A percentile compares a stretch with the other conserved stretches of the same genome.
phyloP scores from a whole-genome alignment of 2,888 invertebrate genomes.

The Zelleria hepariella region DNA sequence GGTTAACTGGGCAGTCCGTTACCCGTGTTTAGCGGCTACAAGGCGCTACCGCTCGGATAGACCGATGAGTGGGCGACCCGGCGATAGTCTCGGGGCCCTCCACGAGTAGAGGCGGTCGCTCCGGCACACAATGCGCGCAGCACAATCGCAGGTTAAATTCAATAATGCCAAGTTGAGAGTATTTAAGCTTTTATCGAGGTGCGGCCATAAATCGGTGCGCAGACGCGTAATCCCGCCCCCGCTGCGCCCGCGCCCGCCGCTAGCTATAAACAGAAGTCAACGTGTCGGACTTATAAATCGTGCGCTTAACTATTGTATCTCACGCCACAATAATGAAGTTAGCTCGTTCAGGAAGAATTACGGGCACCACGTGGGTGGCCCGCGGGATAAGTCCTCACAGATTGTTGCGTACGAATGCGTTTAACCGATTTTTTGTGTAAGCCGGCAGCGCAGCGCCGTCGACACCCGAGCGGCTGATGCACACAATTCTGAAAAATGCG shows the following conservation, averaged over 20 bases:
- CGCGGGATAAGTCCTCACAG: slow-evolving; percentile 55
- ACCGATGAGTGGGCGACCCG: background rate
- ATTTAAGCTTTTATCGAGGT: slow-evolving; percentile 71
- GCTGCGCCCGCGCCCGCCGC: slow-evolving; percentile 51
- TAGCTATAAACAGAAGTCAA: slow-evolving; percentile 72
- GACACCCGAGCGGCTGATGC: slow-evolving; percentile 48
- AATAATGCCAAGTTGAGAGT: slow-evolving; percentile 61
- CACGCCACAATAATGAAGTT: slow-evolving; percentile 72
- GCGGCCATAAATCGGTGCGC: slow-evolving; percentile 64
- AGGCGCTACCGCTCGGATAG: background rate
- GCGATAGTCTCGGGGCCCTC: slow-evolving; percentile 12
- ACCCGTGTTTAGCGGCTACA: background rate
- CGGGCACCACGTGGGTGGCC: slow-evolving; percentile 66
- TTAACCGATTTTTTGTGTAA: slow-evolving; percentile 57
- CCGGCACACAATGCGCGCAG: slow-evolving; percentile 21
- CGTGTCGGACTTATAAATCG: slow-evolving; percentile 72
- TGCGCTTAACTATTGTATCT: slow-evolving; percentile 72
- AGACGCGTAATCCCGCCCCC: slow-evolving; percentile 65
- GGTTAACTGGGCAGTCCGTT: no score
- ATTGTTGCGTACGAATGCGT: slow-evolving; percentile 54
- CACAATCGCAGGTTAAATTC: slow-evolving; percentile 24
- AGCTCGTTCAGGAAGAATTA: slow-evolving; percentile 70
- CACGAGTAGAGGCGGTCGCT: slow-evolving; percentile 5
- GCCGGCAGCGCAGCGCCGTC: slow-evolving; percentile 37
- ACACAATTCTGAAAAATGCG: slow-evolving; percentile 57